Conservation (phyloP, 1,140 invertebrate genomes). For the Steinernema khuongi region DNA sequence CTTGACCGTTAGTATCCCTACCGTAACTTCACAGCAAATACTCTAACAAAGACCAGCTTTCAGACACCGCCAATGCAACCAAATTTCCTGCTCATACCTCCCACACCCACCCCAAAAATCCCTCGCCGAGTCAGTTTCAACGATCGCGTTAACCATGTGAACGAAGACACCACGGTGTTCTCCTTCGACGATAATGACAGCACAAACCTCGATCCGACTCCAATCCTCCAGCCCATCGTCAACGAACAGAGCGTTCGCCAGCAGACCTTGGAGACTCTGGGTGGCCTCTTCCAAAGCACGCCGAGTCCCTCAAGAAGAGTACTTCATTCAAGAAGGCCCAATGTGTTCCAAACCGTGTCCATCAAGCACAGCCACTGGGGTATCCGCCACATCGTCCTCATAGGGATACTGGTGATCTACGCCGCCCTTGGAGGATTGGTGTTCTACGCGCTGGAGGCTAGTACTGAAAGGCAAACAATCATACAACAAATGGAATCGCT, state of each 20-base stretch:
- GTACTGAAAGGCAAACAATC: not conserved
- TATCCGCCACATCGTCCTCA: not conserved
- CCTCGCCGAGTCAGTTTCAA: not conserved
- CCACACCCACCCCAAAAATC: not conserved
- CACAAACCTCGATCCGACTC: not conserved
- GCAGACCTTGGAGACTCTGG: not conserved
- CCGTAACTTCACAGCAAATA: too few species aligned
- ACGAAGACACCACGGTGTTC: not conserved
- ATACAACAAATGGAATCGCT: not conserved
- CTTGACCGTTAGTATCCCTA: too few species aligned
- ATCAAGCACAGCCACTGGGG: not conserved
- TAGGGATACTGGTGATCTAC: not conserved
- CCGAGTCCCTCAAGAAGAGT: not conserved
- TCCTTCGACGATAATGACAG: not conserved
- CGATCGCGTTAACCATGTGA: not conserved
- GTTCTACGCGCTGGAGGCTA: not conserved
- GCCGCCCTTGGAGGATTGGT: not conserved
- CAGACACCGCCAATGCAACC: too few species aligned
- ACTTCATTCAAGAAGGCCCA: not conserved
- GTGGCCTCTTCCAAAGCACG: not conserved
- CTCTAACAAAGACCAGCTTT: too few species aligned
- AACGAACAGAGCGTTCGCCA: not conserved
- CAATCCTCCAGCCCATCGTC: not conserved
- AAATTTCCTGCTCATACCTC: too few species aligned
- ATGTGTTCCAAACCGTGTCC: not conserved